These are phyloP conservation scores for Tragelaphus strepsiceros DNA, from an alignment of 2,113 vertebrate species.

Conservation along the genomic window DNA sequence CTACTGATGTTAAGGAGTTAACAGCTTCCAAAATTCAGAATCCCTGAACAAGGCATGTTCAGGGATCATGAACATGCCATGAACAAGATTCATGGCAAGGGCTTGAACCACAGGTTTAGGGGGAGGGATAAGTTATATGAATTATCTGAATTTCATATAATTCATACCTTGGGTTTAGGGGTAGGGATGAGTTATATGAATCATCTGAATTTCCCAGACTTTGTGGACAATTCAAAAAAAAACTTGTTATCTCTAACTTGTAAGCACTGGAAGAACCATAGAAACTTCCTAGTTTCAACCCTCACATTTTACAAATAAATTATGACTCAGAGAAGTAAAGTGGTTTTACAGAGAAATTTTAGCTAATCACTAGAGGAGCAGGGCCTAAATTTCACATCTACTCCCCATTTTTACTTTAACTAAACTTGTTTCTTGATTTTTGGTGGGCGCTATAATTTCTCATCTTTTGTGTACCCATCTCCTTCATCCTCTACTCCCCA, in stretches of 20 bases:
- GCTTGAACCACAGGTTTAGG: not conserved
- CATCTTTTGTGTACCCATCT: not conserved
- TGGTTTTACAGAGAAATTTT: not conserved
- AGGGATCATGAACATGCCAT: not conserved
- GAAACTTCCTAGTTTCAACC: not conserved
- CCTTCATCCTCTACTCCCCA: not conserved
- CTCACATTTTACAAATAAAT: slow-evolving; percentile 5
- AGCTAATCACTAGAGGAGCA: not conserved
- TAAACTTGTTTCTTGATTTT: not conserved
- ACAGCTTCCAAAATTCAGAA: not conserved
- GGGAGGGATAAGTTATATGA: not conserved
- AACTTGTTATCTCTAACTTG: not conserved
- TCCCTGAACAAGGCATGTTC: not conserved
- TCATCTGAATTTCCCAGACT: not conserved
- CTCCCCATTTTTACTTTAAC: not conserved
- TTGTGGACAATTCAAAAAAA: not conserved
- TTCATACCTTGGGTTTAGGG: not conserved
- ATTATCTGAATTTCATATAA: not conserved
- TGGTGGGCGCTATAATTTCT: not conserved
- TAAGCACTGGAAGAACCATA: not conserved
- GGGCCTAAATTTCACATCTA: not conserved
- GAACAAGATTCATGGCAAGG: not conserved
- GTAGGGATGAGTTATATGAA: not conserved
- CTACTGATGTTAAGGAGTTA: not conserved
- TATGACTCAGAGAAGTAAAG: not conserved